Evolutionary conservation across 2,797 vertebrate genomes (phyloP), one percentile per base, ranked within the genome.

Genomic region (Sebastes kiyomatsui): DNA sequence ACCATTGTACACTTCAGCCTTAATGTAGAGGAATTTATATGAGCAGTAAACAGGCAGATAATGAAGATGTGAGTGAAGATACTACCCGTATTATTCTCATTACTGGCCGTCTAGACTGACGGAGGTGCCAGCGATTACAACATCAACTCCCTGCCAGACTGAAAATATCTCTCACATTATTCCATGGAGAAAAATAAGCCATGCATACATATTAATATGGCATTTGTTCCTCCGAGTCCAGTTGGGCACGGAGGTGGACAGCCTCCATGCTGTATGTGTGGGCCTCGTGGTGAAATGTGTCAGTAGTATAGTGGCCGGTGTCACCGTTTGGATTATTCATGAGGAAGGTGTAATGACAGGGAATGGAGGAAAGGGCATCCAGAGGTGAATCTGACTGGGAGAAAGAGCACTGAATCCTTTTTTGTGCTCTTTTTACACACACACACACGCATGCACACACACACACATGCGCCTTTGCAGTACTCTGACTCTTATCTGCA

Each of bases 281-380:
- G 70, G 38, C 69, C 72, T 67, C 0, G 1, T 62, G 58, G 58
- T 68, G 55, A 83, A 82, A 83, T 80, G 46, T 88, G 82, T 79
- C 84, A 81, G 82, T 82, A 62, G 77, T 42, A 61, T 23, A 72
- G 67, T 2, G 42, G 77, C 54, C 66, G 9, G 74, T 79, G 81
- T 84, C 73, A 55, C 52, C 6, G 81, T 72, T 66, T 90, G 80
- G 85, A 92, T 94, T 92, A 94, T 93, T 94, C 85, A 93, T 88
- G 77, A 83, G 69, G 14, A 74, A 74, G 77, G 77, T 89, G 83
- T 89, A 79, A 83, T 89, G 85, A 85, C 76, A 77, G 78, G 18
- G 72, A 88, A 85, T 58, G 67, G 77, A 88, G 84, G 80, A 92
- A 90, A 94, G 93, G 94, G 84, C 93, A 87, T 90, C 88, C 88